phyloP scores from a whole-genome alignment of 1,140 invertebrate genomes.

The Procambarus virginalis region DNA sequence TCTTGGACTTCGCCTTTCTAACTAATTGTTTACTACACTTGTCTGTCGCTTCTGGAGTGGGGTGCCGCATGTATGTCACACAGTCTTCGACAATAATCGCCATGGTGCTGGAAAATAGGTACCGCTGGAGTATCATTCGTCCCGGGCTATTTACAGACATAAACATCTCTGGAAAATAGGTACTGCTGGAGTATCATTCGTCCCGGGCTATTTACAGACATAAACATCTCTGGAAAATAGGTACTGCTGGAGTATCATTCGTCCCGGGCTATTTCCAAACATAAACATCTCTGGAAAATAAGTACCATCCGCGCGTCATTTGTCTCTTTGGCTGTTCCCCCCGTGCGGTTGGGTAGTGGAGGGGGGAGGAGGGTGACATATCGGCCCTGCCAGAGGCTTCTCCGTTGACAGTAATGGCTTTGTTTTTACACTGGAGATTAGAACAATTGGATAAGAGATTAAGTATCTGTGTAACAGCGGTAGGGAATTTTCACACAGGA shows the following conservation, averaged over 20 bases:
- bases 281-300: no score
- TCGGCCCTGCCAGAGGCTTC: not conserved
- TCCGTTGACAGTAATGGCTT: not conserved
- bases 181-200: not conserved
- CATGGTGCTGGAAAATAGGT: no score
- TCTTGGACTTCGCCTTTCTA: no score
- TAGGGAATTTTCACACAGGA: not conserved
- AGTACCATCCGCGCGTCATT: no score
- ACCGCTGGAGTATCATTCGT: no score
- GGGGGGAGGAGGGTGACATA: not conserved
- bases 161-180: not conserved
- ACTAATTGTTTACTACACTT: no score
- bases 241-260: not conserved
- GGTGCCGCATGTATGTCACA: no score
- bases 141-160: not conserved
- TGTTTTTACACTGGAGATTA: not conserved
- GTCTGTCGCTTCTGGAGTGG: no score
- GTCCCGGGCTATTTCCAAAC: not conserved
- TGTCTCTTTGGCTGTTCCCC: no score
- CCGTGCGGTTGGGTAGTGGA: no score
- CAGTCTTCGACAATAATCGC: no score
- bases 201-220: not conserved
- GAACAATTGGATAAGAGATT: not conserved
- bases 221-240: not conserved
- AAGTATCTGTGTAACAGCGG: not conserved